Conservation (phyloP, 1,140 invertebrate genomes). For the Gryon sp. region DNA sequence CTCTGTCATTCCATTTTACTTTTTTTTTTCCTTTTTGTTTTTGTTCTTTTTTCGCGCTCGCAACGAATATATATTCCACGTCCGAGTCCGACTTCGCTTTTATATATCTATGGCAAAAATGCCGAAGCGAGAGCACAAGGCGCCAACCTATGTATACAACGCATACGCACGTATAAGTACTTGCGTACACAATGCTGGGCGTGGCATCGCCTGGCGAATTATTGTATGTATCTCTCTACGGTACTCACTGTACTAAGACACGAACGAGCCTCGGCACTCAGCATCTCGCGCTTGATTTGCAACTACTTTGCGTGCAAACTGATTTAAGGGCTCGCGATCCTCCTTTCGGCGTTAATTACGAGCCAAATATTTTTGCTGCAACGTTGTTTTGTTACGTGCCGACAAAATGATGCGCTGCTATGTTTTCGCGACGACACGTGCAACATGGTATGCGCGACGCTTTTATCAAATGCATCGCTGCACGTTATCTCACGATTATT, state of each 20-base stretch:
- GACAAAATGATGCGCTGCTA: slow-evolving; percentile 11
- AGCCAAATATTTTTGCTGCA: slow-evolving; percentile 26
- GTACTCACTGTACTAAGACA: slow-evolving; percentile 33
- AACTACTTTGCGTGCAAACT: slow-evolving; percentile 39
- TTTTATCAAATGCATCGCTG: slow-evolving; percentile 3
- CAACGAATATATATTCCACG: slow-evolving; percentile 9
- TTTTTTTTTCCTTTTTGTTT: slow-evolving; percentile 38
- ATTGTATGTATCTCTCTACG: slow-evolving; percentile 70
- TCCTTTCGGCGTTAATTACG: slow-evolving; percentile 31
- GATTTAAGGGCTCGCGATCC: slow-evolving; percentile 29
- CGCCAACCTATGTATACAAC: slow-evolving; percentile 60
- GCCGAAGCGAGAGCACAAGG: slow-evolving; percentile 67
- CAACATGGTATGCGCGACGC: not conserved
- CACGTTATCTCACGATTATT: not conserved
- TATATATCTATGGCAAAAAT: slow-evolving; percentile 68
- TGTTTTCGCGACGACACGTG: slow-evolving; percentile 3
- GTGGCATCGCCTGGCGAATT: slow-evolving; percentile 67
- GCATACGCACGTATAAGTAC: slow-evolving; percentile 62
- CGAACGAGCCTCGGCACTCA: slow-evolving; percentile 28
- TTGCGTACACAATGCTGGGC: slow-evolving; percentile 72
- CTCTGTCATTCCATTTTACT: not conserved
- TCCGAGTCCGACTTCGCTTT: slow-evolving; percentile 38
- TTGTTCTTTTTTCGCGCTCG: slow-evolving; percentile 33
- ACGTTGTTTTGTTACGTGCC: slow-evolving; percentile 24
- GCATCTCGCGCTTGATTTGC: slow-evolving; percentile 44